Conservation (phyloP, 1,140 invertebrate genomes). For the Heliconius himera region DNA sequence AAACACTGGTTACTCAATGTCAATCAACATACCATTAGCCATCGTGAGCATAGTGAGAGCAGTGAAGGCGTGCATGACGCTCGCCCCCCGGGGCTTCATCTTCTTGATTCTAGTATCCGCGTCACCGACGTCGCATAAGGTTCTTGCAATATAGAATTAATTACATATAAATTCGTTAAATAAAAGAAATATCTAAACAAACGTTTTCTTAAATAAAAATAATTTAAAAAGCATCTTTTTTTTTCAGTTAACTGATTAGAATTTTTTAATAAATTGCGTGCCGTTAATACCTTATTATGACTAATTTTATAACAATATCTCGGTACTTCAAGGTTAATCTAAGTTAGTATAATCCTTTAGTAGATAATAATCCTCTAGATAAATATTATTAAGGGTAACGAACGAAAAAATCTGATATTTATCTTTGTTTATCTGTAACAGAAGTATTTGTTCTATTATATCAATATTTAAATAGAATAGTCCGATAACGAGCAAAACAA, state of each 20-base stretch:
- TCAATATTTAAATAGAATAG: neutral
- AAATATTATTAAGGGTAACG: neutral
- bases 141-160: slow-evolving; percentile 33
- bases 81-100: slow-evolving; percentile 78
- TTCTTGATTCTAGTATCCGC: slow-evolving; percentile 49
- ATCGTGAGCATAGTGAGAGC: slow-evolving; percentile 91
- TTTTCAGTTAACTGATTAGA: no score
- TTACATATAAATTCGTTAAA: neutral
- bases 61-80: slow-evolving; percentile 92
- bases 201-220: no score
- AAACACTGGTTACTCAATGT: neutral
- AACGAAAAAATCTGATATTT: neutral
- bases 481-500: neutral
- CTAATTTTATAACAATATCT: no score
- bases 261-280: no score
- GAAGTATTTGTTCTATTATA: neutral
- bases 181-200: no score
- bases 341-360: no score
- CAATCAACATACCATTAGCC: slow-evolving; percentile 86
- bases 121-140: slow-evolving; percentile 72
- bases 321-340: no score
- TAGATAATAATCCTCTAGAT: neutral
- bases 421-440: slow-evolving; percentile 5
- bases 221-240: no score
- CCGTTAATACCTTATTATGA: no score